Evolutionary conservation across 1,140 invertebrate genomes (phyloP).

Genomic region (Stenopsyche tienmushanensis): DNA sequence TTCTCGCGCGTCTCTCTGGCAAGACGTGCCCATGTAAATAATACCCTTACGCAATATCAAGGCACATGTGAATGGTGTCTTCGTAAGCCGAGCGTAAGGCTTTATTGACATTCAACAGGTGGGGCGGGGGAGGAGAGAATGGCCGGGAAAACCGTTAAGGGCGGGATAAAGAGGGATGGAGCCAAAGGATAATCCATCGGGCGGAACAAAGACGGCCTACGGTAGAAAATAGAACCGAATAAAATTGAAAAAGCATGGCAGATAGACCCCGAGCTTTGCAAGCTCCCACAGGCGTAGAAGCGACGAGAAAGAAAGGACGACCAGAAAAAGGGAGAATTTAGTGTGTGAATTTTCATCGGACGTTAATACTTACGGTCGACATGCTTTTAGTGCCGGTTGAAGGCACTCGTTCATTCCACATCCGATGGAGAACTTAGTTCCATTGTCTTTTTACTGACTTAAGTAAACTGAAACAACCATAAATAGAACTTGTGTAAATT

Average conservation of each 20-base stretch:
- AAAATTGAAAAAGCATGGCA: background rate
- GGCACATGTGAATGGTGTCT: background rate
- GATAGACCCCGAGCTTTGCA: background rate
- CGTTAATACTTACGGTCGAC: background rate
- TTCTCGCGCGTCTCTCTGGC: too few species aligned
- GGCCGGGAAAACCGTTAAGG: too few species aligned
- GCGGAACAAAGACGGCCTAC: background rate
- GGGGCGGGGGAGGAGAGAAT: background rate
- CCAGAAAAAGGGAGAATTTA: too few species aligned
- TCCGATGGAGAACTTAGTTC: too few species aligned
- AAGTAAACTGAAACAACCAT: too few species aligned
- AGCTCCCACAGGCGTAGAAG: background rate
- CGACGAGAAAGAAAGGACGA: background rate
- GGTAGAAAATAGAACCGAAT: background rate
- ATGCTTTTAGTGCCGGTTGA: background rate
- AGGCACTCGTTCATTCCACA: background rate
- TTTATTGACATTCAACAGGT: slow-evolving; percentile 35
- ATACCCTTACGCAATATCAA: background rate
- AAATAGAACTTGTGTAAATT: too few species aligned
- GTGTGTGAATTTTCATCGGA: slow-evolving; percentile 30
- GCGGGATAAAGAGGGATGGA: background rate
- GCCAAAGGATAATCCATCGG: slow-evolving; percentile 1
- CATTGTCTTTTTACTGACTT: too few species aligned
- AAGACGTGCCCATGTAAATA: background rate
- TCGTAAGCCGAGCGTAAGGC: slow-evolving; percentile 7